Evolutionary conservation across 2,888 invertebrate species (phyloP), one percentile per base, ranked within the genome.

Genomic region (Thereva unica): DNA sequence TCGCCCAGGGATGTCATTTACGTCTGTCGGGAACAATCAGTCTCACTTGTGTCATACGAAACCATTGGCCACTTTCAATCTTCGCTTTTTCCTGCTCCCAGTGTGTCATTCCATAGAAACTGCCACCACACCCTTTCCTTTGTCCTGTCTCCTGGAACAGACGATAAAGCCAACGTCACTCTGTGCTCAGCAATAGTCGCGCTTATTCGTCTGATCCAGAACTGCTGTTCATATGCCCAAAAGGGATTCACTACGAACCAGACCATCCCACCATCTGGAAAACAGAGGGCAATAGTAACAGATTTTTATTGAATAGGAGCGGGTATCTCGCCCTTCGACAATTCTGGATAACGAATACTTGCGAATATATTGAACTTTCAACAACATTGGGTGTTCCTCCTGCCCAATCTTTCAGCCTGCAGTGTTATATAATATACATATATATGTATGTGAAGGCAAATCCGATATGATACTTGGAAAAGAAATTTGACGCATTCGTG

Each of bases 21-120:
- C 34, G 61, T 61, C 61, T 61, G 50, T 23, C 12, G 50, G 61
- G 61, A 41, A 50, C 61, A 61, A 61, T 61, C 61, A 61, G 49
- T 61, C 61, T 61, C 61, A 61, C 61, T 61, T 61, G 61, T 61
- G 50, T 41, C 50, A 50, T 61, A 10, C 50, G 61, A 61, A 61
- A 61, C 61, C 50, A 61, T 61, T 61, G 61, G 61, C 61, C 61
- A 61, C 50, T 61, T 61, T 61, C 61, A 61, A 61, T 61, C 23
- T 23, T 61, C 61, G 50, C 61, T 49, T 61, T 61, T 61, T 23
- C 40, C 41, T 41, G 34, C 35, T 35, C 10, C n/a, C 23, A 34
- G 50, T 47, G 57, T 12, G n/a, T 6, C 38, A 23, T 34, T 23
- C 44, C 23, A n/a, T 40, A n/a, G 37, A 5, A 12, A 34, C 8